These are phyloP conservation scores for Laspeyria flexula DNA, from an alignment of 2,888 invertebrate species.

Conservation along the genomic window DNA sequence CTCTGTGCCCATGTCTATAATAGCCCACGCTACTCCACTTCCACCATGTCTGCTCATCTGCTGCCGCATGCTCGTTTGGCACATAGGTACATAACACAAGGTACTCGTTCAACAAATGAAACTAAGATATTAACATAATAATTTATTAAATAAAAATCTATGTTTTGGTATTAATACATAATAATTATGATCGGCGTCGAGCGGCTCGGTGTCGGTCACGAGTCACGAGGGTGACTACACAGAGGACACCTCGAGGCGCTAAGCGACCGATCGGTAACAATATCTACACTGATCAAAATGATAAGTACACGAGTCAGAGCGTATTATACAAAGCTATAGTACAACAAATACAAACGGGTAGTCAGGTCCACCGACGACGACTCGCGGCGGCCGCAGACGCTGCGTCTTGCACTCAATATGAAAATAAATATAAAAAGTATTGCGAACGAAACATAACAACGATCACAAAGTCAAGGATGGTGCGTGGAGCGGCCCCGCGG, in stretches of 20 bases:
- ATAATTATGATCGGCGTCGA: slow-evolving; percentile 16
- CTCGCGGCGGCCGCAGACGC: background rate
- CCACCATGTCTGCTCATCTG: too few species aligned
- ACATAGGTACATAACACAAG: too few species aligned
- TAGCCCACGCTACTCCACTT: too few species aligned
- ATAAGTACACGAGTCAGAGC: slow-evolving; percentile 40
- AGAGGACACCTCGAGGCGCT: too few species aligned
- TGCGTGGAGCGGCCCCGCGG: slow-evolving; percentile 21
- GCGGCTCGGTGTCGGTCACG: slow-evolving; percentile 3
- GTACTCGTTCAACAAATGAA: slow-evolving; percentile 25
- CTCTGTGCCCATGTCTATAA: too few species aligned
- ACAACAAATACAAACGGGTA: slow-evolving; percentile 10
- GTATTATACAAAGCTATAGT: slow-evolving; percentile 37
- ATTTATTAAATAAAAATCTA: slow-evolving; percentile 39
- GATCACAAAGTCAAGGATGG: slow-evolving; percentile 29
- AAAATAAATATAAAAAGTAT: slow-evolving; percentile 24
- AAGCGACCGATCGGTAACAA: slow-evolving; percentile 17
- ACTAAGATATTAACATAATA: slow-evolving; percentile 36
- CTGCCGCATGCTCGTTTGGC: too few species aligned
- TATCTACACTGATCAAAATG: slow-evolving; percentile 34
- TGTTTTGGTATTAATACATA: slow-evolving; percentile 26
- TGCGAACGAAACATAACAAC: slow-evolving; percentile 41
- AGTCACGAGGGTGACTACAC: too few species aligned
- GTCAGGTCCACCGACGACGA: background rate
- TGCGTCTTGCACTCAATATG: slow-evolving; percentile 23